Base-by-base conservation (phyloP, 2,113 vertebrate genomes). In the Oceanodroma tethys region DNA sequence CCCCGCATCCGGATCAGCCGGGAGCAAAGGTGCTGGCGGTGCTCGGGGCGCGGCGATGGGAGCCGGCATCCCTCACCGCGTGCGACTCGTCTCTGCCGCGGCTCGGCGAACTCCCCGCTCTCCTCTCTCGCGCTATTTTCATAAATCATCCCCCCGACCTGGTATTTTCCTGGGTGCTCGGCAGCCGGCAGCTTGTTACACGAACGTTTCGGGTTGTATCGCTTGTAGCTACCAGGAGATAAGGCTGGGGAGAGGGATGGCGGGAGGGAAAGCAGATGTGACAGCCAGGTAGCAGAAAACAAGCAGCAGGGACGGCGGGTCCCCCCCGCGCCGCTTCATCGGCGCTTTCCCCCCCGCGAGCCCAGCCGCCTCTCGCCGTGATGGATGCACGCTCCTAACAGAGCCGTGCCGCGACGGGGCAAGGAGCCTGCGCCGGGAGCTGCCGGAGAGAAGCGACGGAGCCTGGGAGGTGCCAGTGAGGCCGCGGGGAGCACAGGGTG, bases 81-180 rank as follows among this genome's bases (percentile, higher is more conserved):
- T 5, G 30, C 7, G 2, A 9, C 40, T 2, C 56, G 23, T 7
- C 42, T 6, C 43, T 15, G 65, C 62, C 5, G 10, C 7, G 12
- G 62, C 62, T 63, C 50, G 10, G 82, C 50, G 4, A n/a, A 12
- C 75, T 59, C 83, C 47, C 63, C 7, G 20, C 81, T 53, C 62
- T 14, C 45, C 65, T 29, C 88, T 48, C 34, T 20, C 7, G 3
- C 8, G 22, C 52, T 4, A 2, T 48, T 86, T 13, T n/a, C 87
- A 89, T 72, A 72, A 83, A 93, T 91, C 87, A 75, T 25, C 30
- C 48, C 56, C 59, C 50, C 7, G 22, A 30, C 18, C 72, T 0
- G 84, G 84, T 81, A 32, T 76, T 72, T 86, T 80, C 63, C 52
- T 19, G 52, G 96, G 87, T 23, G 87, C 68, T 75, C 62, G 6